These are phyloP conservation scores for Octopus sinensis DNA, from an alignment of 1,140 invertebrate species.

Conservation along the genomic window DNA sequence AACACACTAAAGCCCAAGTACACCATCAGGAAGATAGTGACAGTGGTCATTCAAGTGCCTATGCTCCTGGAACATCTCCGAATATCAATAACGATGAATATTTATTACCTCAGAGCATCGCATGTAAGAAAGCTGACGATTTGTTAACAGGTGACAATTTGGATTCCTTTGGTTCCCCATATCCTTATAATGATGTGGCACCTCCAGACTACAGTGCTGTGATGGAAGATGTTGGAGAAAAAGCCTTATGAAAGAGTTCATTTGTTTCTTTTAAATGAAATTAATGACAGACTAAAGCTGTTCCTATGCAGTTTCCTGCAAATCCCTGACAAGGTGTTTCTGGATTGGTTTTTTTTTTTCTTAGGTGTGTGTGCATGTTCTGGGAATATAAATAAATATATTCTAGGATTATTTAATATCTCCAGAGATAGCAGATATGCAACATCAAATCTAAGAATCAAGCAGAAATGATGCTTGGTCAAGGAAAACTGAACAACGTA, in stretches of 20 bases:
- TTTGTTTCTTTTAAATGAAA: not conserved
- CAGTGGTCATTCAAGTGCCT: conserved; percentile 51
- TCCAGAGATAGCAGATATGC: no score
- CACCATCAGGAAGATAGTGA: conserved; percentile 46
- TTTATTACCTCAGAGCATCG: conserved; percentile 37
- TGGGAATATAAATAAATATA: no score
- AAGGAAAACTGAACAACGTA: no score
- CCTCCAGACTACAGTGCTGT: conserved; percentile 34
- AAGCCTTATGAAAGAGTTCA: not conserved
- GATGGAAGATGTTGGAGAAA: conserved; percentile 27
- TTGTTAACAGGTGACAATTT: not conserved
- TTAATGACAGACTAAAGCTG: no score
- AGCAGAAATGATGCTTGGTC: no score
- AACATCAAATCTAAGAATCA: no score
- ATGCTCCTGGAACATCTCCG: conserved; percentile 40
- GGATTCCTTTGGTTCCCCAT: conserved; percentile 21
- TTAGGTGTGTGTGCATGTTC: no score
- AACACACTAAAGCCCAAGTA: conserved; percentile 36
- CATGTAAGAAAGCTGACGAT: not conserved
- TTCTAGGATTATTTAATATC: no score
- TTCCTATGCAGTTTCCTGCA: no score
- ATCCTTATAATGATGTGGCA: conserved; percentile 28
- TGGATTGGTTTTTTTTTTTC: no score
- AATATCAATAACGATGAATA: conserved; percentile 44
- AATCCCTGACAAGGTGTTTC: no score